Conservation (phyloP, 64 coral and sea anemone genomes). For the Pocillopora verrucosa region DNA sequence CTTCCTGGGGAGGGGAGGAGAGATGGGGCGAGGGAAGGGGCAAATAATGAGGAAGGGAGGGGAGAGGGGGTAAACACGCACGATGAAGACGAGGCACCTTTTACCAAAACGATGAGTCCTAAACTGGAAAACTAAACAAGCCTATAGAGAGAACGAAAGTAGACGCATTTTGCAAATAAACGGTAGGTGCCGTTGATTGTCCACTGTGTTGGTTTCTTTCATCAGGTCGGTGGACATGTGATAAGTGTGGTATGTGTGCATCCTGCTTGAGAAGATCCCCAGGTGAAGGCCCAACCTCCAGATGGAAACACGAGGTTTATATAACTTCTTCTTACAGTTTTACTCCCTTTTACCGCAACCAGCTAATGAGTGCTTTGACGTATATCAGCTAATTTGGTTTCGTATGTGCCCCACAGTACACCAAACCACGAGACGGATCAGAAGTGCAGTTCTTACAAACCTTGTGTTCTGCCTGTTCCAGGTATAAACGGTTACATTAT, state of each 20-base stretch:
- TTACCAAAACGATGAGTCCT: no score
- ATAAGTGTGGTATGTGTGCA: constrained; percentile 96
- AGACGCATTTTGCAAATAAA: not conserved
- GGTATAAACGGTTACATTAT: constrained; percentile 22
- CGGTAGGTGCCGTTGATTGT: not conserved
- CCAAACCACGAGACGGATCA: constrained; percentile 78
- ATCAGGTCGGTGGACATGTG: constrained; percentile 93
- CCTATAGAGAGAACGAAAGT: not conserved
- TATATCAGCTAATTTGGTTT: not conserved
- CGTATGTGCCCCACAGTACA: constrained; percentile 57
- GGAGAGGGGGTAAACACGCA: no score
- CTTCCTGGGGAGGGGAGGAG: no score
- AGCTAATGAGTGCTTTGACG: not conserved
- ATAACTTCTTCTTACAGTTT: not conserved
- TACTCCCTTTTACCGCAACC: not conserved
- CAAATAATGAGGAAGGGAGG: no score
- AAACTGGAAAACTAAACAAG: no score
- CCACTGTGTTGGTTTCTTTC: not conserved
- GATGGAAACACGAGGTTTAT: constrained; percentile 96
- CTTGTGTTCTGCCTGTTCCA: constrained; percentile 84
- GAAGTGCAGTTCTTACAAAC: constrained; percentile 98
- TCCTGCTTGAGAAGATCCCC: constrained; percentile 88
- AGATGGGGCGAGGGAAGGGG: no score
- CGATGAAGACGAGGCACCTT: no score
- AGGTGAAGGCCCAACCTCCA: constrained; percentile 77